Base-by-base conservation (phyloP, 2,888 invertebrate species). In the Lottia scabra region DNA sequence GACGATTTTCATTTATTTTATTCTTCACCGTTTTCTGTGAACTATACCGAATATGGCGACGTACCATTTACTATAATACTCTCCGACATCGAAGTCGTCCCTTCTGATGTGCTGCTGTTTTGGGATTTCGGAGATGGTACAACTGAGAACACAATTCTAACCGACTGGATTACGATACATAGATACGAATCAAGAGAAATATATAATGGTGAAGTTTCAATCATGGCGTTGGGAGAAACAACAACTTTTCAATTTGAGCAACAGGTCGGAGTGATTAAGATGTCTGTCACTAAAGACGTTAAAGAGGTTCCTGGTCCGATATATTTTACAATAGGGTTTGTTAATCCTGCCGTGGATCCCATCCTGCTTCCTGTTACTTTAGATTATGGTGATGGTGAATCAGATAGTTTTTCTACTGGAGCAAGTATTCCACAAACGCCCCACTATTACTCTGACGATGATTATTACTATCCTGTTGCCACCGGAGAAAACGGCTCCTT, bases 41-140 rank as follows among this genome's bases (percentile, higher is more conserved):
- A 62, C 56, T 56, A 43, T 12, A 65, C 70, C 6, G n/a, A n/a
- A 10, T 16, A 65, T 15, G 56, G n/a, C 12, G 43, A 27, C 27
- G 70, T 70, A 6, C 38, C 48, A 10, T 70, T 70, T 63, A 65
- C 2, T 2, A 43, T 70, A 12, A 10, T 38, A 16, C 43, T 66
- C n/a, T 65, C 27, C 12, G 62, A 56, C 23, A 43, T 62, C 23
- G 12, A 46, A 23, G 38, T 12, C 2, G 56, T 62, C 6, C 70
- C 70, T 0, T 62, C 62, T 2, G 48, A 64, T n/a, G 66, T 65
- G 2, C n/a, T 27, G 16, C n/a, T 62, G 15, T 13, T 27, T 1
- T 70, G 70, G 70, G 66, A 70, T 26, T 70, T 70, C 23, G 66
- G 65, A 2, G 70, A 70, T 56, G 43, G 48, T 0, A 62, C n/a